Percentiles rank a stretch among this genome's conserved stretches.
Evolutionary conservation across 1,140 invertebrate species (phyloP).

Genomic region (Bombyx mori): DNA sequence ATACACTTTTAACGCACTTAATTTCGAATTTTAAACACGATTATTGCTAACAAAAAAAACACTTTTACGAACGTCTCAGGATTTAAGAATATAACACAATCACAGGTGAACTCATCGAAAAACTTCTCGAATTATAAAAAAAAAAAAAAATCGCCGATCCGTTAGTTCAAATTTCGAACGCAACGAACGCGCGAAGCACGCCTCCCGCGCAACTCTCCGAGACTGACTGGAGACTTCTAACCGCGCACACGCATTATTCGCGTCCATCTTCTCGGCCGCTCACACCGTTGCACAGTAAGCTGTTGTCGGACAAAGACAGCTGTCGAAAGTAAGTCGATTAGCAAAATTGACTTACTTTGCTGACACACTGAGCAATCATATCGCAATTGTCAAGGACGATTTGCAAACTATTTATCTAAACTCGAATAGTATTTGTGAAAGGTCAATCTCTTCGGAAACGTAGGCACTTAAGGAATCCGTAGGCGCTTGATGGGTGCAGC

Average conservation of each 20-base stretch:
- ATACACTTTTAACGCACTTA: too few relatives aligned
- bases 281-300: slow-evolving; percentile 21
- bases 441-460: slow-evolving; percentile 32
- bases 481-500: slow-evolving; percentile 12
- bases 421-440: not conserved
- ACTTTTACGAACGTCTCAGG: slow-evolving; percentile 12
- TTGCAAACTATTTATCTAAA: slow-evolving; percentile 36
- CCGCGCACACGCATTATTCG: slow-evolving; percentile 35
- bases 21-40: not conserved
- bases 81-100: slow-evolving; percentile 13
- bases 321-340: slow-evolving; percentile 24
- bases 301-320: slow-evolving; percentile 27
- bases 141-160: slow-evolving; percentile 21
- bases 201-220: slow-evolving; percentile 51
- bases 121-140: slow-evolving; percentile 34
- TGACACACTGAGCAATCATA: slow-evolving; percentile 31
- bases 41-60: not conserved
- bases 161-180: slow-evolving; percentile 27
- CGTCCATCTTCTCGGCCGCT: slow-evolving; percentile 32
- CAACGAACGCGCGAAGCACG: slow-evolving; percentile 37
- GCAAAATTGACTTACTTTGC: slow-evolving; percentile 9
- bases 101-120: slow-evolving; percentile 37
- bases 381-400: slow-evolving; percentile 57
- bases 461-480: slow-evolving; percentile 19
- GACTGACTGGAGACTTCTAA: slow-evolving; percentile 55